phyloP scores from a whole-genome alignment of 1,140 invertebrate genomes.

The Anadara kagoshimensis region DNA sequence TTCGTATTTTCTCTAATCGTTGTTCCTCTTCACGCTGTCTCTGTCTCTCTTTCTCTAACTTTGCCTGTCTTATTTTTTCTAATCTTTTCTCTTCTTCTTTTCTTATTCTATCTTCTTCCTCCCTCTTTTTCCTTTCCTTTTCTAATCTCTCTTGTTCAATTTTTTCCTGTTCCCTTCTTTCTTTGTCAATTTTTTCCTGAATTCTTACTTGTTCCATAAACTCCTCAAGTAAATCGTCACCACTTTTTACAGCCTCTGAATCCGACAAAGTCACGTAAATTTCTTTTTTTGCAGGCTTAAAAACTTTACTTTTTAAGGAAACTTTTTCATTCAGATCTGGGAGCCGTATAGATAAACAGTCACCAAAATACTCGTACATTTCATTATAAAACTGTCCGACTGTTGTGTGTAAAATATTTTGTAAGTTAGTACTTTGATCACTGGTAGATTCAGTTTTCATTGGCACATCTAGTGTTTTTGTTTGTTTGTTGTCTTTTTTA shows the following conservation, averaged over 20 bases:
- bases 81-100: slow-evolving; percentile 37
- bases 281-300: slow-evolving; percentile 43
- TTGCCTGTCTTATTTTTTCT: slow-evolving; percentile 31
- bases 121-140: slow-evolving; percentile 15
- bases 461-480: neutral
- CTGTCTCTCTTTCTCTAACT: slow-evolving; percentile 31
- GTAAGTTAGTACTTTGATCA: neutral
- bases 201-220: slow-evolving; percentile 60
- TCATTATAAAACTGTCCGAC: slow-evolving; percentile 61
- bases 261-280: slow-evolving; percentile 52
- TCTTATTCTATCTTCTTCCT: slow-evolving; percentile 19
- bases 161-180: slow-evolving; percentile 40
- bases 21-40: slow-evolving; percentile 36
- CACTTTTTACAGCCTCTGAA: slow-evolving; percentile 58
- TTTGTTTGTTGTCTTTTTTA: neutral
- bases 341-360: slow-evolving; percentile 59
- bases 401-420: slow-evolving; percentile 12
- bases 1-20: slow-evolving; percentile 30
- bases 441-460: neutral
- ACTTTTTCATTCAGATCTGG: slow-evolving; percentile 46
- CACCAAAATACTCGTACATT: slow-evolving; percentile 70
- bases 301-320: slow-evolving; percentile 47
- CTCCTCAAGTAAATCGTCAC: slow-evolving; percentile 67
- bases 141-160: slow-evolving; percentile 32
- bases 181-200: slow-evolving; percentile 49